Percentiles rank a stretch among this genome's conserved stretches.
These are phyloP conservation scores for Germaria angustata DNA, from an alignment of 2,888 invertebrate species.

Conservation along the genomic window DNA sequence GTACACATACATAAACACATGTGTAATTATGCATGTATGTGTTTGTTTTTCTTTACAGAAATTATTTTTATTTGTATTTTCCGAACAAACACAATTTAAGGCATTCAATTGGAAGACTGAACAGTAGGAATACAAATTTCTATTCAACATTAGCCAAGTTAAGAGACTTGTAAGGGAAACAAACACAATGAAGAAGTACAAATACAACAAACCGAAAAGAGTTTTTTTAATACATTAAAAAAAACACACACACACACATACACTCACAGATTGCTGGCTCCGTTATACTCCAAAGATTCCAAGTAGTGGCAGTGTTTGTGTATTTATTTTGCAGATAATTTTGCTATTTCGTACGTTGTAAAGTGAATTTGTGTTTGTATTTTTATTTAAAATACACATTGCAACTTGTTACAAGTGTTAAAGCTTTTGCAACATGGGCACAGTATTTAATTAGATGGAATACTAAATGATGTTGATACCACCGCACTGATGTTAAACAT, in stretches of 20 bases:
- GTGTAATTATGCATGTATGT: neutral
- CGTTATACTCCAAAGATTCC: neutral
- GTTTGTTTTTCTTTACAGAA: neutral
- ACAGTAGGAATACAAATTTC: constrained; percentile 62
- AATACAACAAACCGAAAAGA: neutral
- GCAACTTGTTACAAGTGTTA: constrained; percentile 28
- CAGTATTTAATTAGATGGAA: constrained; percentile 48
- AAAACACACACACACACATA: neutral
- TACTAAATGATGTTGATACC: constrained; percentile 22
- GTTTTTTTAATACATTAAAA: too few relatives aligned
- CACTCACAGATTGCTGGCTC: neutral
- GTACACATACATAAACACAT: neutral
- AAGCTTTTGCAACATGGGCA: constrained; percentile 12
- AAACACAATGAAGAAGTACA: neutral
- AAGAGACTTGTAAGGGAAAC: constrained; percentile 8
- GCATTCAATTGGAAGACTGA: constrained; percentile 77
- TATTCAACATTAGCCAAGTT: constrained; percentile 33
- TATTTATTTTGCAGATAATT: too few relatives aligned
- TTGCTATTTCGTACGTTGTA: too few relatives aligned
- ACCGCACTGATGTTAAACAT: neutral
- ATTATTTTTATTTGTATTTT: constrained; percentile 53
- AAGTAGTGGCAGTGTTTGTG: constrained; percentile 10
- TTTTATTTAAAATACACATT: neutral
- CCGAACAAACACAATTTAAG: constrained; percentile 64
- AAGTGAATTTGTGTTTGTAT: neutral